Base-by-base conservation (phyloP, 1,140 invertebrate species). In the Asbolus verrucosus region DNA sequence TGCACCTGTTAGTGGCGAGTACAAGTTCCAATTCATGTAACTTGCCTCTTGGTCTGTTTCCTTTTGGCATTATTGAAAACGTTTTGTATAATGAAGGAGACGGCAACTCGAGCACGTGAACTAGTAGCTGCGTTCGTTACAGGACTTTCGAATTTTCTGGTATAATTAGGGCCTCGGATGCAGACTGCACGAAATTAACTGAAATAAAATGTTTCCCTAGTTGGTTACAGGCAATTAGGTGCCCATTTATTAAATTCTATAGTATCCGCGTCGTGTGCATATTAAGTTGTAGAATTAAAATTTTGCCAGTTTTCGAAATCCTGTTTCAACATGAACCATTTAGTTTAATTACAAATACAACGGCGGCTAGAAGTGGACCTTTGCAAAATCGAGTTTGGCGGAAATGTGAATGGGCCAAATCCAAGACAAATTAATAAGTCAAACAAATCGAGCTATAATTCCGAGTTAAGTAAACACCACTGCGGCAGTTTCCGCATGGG, bases 381-480 rank as follows among this genome's bases (percentile, higher is more conserved):
- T 24, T 11, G n/a, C n/a, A n/a, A n/a, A n/a, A n/a, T n/a, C n/a
- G n/a, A n/a, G n/a, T n/a, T n/a, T n/a, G n/a, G n/a, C n/a, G n/a
- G n/a, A n/a, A n/a, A n/a, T n/a, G n/a, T n/a, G n/a, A n/a, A n/a
- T n/a, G n/a, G 19, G n/a, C 19, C 31, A 39, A 63, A 63, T 62
- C 59, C 30, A 16, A 11, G 16, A 2, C 33, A 41, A 63, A 63
- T 63, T 63, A 41, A 63, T 63, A 63, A 63, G 33, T 63, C 61
- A 39, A 63, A 63, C 61, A 63, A 63, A 63, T 63, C 61, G 39
- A 24, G 61, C 39, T 39, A 63, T 63, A 63, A 63, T 63, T 63
- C 16, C 36, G 39, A 36, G 33, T 63, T 63, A 21, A 41, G 46
- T 54, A 54, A 54, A 54, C 21, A 54, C 19, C 21, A 21, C 18